Evolutionary conservation across 2,797 vertebrate genomes (phyloP), one percentile per base, ranked within the genome.

Genomic region (Dipus sagitta): DNA sequence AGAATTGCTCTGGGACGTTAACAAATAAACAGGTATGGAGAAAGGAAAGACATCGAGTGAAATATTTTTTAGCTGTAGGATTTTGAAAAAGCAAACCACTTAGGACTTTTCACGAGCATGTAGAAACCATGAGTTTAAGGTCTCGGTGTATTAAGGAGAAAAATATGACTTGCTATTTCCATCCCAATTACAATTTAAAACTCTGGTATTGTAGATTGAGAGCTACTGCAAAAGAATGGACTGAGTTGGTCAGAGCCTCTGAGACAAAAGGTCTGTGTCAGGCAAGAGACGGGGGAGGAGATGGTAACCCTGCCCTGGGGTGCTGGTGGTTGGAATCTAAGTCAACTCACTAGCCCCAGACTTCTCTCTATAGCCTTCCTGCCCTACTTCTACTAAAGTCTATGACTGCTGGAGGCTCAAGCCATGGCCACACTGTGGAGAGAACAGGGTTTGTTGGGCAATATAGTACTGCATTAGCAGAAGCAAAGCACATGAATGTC

Each of bases 161-260:
- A 94, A 71, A 54, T 20, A 24, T 2, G 15, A 75, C 21, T 94
- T 67, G 62, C 14, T n/a, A 47, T 62, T 92, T 72, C 86, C 93
- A 94, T 42, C 18, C 14, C 82, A 89, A 70, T 12, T 71, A 52
- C 32, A 92, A 64, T 54, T 78, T 65, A 90, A 80, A 88, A 93
- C 82, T 47, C 92, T 5, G 54, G 34, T 18, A 47, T 34, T 18
- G 85, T n/a, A 79, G 54, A 64, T 62, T 5, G 9, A 86, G 26
- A 75, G 75, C 24, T 11, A 47, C 32, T 42, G 58, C 47, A 87
- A 65, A 47, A 34, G 14, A 79, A 72, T n/a, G 90, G 64, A 34
- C 70, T 34, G n/a, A 47, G 26, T 68, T 17, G 24, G 80, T 24
- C 28, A 38, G 23, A 74, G 77, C n/a, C 64, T 47, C 5, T 32